Base-by-base conservation (phyloP, 2,797 vertebrate genomes). In the Paramormyrops hopkinsi region DNA sequence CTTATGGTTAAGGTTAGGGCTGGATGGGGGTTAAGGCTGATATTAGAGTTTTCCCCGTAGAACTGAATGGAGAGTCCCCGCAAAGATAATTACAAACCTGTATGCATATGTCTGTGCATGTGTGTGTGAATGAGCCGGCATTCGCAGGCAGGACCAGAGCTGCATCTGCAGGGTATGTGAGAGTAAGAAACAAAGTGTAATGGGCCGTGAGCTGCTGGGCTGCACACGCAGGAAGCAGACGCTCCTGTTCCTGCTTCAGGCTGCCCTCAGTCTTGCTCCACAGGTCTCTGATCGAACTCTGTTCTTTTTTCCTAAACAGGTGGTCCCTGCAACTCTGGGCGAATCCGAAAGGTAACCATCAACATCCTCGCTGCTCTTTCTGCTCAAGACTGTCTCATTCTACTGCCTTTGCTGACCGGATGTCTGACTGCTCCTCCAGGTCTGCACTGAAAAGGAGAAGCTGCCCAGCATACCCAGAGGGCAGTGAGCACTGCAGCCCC, bases 381-480 rank as follows among this genome's bases (percentile, higher is more conserved):
- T 41, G 65, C 37, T 33, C 29, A 69, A 33, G 65, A 29, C 65
- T 33, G 3, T 29, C 62, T 69, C 65, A 14, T 69, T 33, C 11
- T 29, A 69, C 14, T 69, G 65, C 29, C 29, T 69, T 69, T 33
- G 25, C 65, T 33, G 22, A 84, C n/a, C 44, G 41, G 89, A 56
- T 88, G 37, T 76, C 12, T 56, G 65, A 19, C 19, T 90, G 8
- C 17, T 54, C 65, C 87, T 54, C 65, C 87, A 98, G 97, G 94
- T 94, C 94, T 91, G 95, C 96, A 19, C 69, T 97, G 48, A 99
- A 99, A 91, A 96, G 98, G 4, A 92, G 96, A 0, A 94, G 91
- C 9, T 94, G 95, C 0, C 93, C 94, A 0, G 94, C 95, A 0
- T 98, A 97, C 88, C 9, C 95, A 0, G 97, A 98, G 0, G 95